phyloP scores from a whole-genome alignment of 2,797 vertebrate species.

The Cyprinella venusta region DNA sequence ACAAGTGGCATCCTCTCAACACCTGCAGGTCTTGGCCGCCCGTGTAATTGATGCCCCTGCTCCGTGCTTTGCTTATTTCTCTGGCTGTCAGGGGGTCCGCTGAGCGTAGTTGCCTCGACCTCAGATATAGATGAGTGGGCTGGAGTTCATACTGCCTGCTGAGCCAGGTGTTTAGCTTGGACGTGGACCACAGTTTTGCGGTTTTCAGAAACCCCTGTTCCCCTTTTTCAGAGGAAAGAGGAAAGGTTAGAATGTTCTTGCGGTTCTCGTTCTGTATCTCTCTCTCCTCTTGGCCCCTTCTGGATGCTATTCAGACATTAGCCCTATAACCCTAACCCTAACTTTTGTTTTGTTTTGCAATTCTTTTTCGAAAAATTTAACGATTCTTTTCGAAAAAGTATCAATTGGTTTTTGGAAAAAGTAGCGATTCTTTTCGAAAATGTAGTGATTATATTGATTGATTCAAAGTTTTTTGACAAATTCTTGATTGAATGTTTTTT shows the following conservation, averaged over 20 bases:
- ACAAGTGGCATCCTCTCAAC: constrained; percentile 32
- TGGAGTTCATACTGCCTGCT: constrained; percentile 50
- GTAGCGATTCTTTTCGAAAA: no score
- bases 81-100: constrained; percentile 47
- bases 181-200: constrained; percentile 57
- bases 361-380: no score
- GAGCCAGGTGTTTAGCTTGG: constrained; percentile 71
- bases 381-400: no score
- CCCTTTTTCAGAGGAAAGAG: constrained; percentile 48
- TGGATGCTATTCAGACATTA: constrained; percentile 38
- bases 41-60: constrained; percentile 33
- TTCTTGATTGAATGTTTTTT: no score
- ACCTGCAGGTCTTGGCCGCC: constrained; percentile 55
- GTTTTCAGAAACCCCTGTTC: constrained; percentile 63
- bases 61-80: constrained; percentile 44
- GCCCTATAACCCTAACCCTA: no score
- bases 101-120: constrained; percentile 55
- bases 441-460: no score
- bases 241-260: constrained; percentile 49
- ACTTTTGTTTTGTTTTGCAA: constrained; percentile 16
- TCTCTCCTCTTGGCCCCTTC: constrained; percentile 38
- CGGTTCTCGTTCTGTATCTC: constrained; percentile 43
- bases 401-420: no score
- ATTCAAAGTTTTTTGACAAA: no score
- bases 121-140: constrained; percentile 34